These are phyloP conservation scores for Sinelater perroti DNA, from an alignment of 2,888 invertebrate genomes.

Conservation along the genomic window DNA sequence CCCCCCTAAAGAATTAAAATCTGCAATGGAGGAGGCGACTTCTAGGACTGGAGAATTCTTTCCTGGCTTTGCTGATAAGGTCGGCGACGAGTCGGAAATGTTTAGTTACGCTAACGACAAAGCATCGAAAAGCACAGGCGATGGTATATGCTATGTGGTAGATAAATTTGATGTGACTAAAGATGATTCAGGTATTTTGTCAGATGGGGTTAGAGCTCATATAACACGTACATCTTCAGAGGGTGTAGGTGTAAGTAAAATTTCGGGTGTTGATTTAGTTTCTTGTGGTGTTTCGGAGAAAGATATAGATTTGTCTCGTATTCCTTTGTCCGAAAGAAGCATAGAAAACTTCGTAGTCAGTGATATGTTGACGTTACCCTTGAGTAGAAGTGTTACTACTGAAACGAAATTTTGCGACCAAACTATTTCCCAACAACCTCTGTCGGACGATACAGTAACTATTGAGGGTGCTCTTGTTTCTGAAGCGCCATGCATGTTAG, in stretches of 20 bases:
- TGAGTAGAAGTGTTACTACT: too few relatives aligned
- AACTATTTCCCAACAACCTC: too few relatives aligned
- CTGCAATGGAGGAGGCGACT: conserved; percentile 14
- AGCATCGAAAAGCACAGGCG: background rate
- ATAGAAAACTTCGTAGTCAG: too few relatives aligned
- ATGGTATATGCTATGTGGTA: background rate
- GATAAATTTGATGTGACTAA: background rate
- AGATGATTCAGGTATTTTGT: conserved; percentile 1
- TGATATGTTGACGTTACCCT: too few relatives aligned
- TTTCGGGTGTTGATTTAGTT: background rate
- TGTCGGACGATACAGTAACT: too few relatives aligned
- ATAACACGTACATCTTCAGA: conserved; percentile 32
- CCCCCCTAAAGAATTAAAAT: background rate
- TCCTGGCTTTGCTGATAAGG: conserved; percentile 28
- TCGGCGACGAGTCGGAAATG: conserved; percentile 32
- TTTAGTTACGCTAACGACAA: conserved; percentile 14
- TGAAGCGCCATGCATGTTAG: conserved; percentile 41
- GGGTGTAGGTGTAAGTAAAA: conserved; percentile 22
- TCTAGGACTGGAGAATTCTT: conserved; percentile 37
- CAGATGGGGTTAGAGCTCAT: conserved; percentile 4
- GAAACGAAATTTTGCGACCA: too few relatives aligned
- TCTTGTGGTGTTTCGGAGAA: conserved; percentile 22
- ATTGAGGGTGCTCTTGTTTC: background rate
- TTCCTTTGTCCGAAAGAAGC: too few relatives aligned
- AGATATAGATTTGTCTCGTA: conserved; percentile 32